phyloP scores from a whole-genome alignment of 2,888 invertebrate species.

The Drosophila pseudotalamancana region DNA sequence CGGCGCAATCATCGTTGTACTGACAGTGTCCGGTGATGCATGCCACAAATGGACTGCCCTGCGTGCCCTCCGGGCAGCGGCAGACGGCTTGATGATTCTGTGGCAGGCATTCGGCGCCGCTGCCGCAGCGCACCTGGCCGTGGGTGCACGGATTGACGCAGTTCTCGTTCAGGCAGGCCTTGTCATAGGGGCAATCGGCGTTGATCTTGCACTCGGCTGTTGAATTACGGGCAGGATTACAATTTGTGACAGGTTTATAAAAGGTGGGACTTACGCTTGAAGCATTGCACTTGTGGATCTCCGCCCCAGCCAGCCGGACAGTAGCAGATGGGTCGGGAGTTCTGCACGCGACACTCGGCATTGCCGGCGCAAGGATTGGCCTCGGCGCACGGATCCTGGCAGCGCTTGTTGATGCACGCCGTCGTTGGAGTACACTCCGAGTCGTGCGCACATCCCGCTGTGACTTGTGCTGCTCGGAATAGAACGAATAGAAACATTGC shows the following conservation, averaged over 20 bases:
- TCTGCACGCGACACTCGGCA: conserved; percentile 91
- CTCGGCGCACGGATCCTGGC: conserved; percentile 91
- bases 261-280: conserved; percentile 89
- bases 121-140: conserved; percentile 89
- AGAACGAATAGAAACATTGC: not conserved
- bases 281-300: conserved; percentile 93
- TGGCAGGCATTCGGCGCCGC: conserved; percentile 90
- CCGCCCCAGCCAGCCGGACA: conserved; percentile 95
- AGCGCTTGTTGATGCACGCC: conserved; percentile 92
- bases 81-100: conserved; percentile 92
- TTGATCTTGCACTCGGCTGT: conserved; percentile 92
- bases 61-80: conserved; percentile 92
- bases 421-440: conserved; percentile 90
- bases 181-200: conserved; percentile 93
- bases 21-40: conserved; percentile 94
- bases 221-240: too few relatives aligned
- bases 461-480: conserved; percentile 76
- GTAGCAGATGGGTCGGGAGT: conserved; percentile 92
- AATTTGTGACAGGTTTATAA: too few relatives aligned
- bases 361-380: conserved; percentile 92
- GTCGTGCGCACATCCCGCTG: conserved; percentile 90
- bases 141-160: conserved; percentile 91
- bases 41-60: conserved; percentile 92
- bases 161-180: conserved; percentile 91
- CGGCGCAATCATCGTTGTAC: conserved; percentile 94